Evolutionary conservation across 2,888 invertebrate species (phyloP).

Genomic region (Microdon myrmicae): DNA sequence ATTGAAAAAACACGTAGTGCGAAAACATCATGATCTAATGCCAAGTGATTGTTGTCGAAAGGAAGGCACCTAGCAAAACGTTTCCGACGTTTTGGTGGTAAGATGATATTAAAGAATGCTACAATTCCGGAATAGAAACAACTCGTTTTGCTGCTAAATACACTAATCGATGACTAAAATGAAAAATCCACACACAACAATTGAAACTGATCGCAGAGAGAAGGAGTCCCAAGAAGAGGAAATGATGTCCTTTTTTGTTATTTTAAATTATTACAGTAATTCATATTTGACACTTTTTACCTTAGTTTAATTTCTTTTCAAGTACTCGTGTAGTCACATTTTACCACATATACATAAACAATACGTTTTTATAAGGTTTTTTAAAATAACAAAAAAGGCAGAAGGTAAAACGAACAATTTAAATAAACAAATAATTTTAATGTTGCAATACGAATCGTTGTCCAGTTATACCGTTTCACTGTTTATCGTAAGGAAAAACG

Average conservation of each 20-base stretch:
- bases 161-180: constrained; percentile 5
- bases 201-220: constrained; percentile 37
- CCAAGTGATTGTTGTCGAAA: constrained; percentile 58
- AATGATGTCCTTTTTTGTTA: constrained; percentile 30
- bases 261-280: constrained; percentile 39
- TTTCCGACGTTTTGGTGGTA: constrained; percentile 54
- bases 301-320: constrained; percentile 1
- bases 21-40: constrained; percentile 57
- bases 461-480: constrained; percentile 21
- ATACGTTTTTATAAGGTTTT: constrained; percentile 48
- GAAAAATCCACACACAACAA: constrained; percentile 28
- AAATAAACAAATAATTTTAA: constrained; percentile 17
- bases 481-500: constrained; percentile 13
- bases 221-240: constrained; percentile 40
- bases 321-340: constrained; percentile 32
- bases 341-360: constrained; percentile 43
- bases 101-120: constrained; percentile 53
- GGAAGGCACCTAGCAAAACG: constrained; percentile 57
- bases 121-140: constrained; percentile 55
- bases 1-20: constrained; percentile 56
- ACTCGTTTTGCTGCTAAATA: constrained; percentile 12
- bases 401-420: constrained; percentile 8
- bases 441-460: constrained; percentile 13
- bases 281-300: no score
- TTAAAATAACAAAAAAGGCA: constrained; percentile 30